Evolutionary conservation across 2,113 vertebrate genomes (phyloP), one percentile per base, ranked within the genome.

Genomic region (Rhizomys pruinosus): DNA sequence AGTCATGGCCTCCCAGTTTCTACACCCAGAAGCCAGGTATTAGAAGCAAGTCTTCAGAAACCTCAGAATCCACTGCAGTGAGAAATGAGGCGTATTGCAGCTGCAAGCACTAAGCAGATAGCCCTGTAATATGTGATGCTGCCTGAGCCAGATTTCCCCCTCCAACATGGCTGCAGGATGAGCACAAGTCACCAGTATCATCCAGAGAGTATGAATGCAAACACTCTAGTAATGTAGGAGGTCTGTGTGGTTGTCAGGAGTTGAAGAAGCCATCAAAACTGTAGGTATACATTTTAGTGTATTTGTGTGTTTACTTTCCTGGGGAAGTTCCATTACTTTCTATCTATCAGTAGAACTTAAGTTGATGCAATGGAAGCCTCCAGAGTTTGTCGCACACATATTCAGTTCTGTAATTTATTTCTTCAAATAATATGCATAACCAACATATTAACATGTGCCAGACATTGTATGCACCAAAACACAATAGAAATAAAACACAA

Each of bases 401-500:
- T 66, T 77, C 37, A 77, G 37, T 59, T 81, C 76, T 52, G 37
- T 47, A 29, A 63, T 19, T 63, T 73, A 61, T 84, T n/a, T 91
- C 79, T 69, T 76, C 61, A 59, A 77, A 32, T n/a, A 29, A n/a
- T 68, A 3, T 57, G 52, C 68, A 10, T 81, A 63, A 37, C 73
- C 32, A 29, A 7, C 11, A 11, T 7, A 52, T 52, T 52, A 42
- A 27, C 13, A 52, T 17, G 29, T 20, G 47, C 22, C 29, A 84
- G 25, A 59, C 32, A 32, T 7, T 37, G 19, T 57, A 27, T 20
- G 17, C 66, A 73, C 71, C 55, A 59, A 19, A 84, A 79, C 29
- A 89, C 7, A 63, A 16, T 3, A 80, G 42, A 91, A 82, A 77
- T 22, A 93, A 74, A n/a, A 86, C 63, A 82, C 11, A 72, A 78